Base-by-base conservation (phyloP, 1,140 invertebrate species). In the Heterodera schachtii region DNA sequence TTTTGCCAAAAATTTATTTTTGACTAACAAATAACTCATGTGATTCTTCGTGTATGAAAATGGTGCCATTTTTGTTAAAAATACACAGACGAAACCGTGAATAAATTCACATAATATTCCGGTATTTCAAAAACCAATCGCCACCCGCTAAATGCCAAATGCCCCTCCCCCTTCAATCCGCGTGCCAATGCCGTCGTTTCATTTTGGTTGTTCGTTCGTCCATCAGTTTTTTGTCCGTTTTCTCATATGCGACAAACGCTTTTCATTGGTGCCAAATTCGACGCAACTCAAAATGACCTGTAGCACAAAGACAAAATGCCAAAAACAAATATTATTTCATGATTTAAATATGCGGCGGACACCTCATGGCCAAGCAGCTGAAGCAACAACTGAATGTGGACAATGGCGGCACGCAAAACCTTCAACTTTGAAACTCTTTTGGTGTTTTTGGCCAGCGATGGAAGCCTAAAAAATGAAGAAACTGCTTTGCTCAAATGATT, bases 371-470 rank as follows among this genome's bases (percentile, higher is more conserved):
- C 77, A 41, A 81, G 79, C 43, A 81, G n/a, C 9, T 44, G 60
- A 31, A 70, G 49, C 69, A 87, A 76, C 13, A 60, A 69, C n/a
- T 87, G 69, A 43, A 87, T 87, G 83, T 86, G 84, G 57, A 73
- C 74, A 41, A 87, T 87, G 8, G 82, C 81, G 41, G 86, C 84
- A 64, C 78, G 71, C 43, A 87, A 81, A 67, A 87, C 87, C 64
- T 86, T 84, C 52, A 87, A 69, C 76, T 87, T 87, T 52, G 86
- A 87, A n/a, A 87, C 86, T 60, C 86, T 70, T 75, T 87, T 87
- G 43, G 75, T 67, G 49, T 81, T 81, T 44, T 74, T 75, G 13
- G 73, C 31, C 31, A 81, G 60, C 5, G 66, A 64, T n/a, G 80
- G 80, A 31, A 81, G 64, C 60, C 77, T 78, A 41, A 64, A 76